Evolutionary conservation across 2,113 vertebrate genomes (phyloP), one percentile per base, ranked within the genome.

Genomic region (Cynopterus brachyotis): DNA sequence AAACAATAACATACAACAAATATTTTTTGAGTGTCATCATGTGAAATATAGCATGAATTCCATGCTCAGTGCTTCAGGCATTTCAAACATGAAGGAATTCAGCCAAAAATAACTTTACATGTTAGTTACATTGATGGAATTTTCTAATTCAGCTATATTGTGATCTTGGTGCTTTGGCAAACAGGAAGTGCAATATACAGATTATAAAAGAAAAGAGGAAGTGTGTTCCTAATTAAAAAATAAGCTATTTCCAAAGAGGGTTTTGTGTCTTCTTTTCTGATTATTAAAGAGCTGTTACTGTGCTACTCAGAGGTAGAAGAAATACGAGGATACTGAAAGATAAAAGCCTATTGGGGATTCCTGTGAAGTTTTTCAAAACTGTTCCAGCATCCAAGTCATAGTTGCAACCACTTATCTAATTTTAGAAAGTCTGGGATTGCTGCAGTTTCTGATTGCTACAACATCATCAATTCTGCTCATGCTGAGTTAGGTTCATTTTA

Each of bases 401-500:
- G 13, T 79, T 79, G 30, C 26, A 72, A 84, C 15, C 59, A 22
- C n/a, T 85, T 59, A 81, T 32, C 35, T 91, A 62, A 91, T 84
- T 96, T 57, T 22, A 89, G 60, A 72, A n/a, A 42, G 70, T 57
- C 40, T 28, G 17, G 20, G 64, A 2, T 78, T 76, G 26, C 60
- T 81, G 64, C 40, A 32, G n/a, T 85, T 90, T 55, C 76, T 82
- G 78, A 91, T 15, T 79, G 75, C 75, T 69, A 59, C 4, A 69
- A 26, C 20, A 62, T 86, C 80, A 90, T 88, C 62, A 76, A 57
- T 93, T 87, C 85, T 85, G 40, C 22, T 95, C 70, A 62, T 45
- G 47, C 60, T 94, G 60, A 40, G 22, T 84, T 84, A 92, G 40
- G 35, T 69, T 82, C 59, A 89, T 85, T 81, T 89, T 94, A 85